phyloP scores from a whole-genome alignment of 2,113 vertebrate species.

The Ascaphus truei region DNA sequence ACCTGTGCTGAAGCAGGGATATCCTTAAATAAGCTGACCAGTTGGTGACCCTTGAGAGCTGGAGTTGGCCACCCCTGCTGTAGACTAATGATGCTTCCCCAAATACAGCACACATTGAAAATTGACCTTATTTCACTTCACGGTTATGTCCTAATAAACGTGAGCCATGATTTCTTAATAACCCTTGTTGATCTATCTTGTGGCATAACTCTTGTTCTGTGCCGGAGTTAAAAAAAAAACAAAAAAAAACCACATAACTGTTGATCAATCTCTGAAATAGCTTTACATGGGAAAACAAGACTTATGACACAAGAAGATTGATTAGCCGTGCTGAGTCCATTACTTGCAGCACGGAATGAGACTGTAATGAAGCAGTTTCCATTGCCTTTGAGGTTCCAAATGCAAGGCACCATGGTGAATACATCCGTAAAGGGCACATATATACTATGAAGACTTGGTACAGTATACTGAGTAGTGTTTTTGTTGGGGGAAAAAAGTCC shows the following conservation, averaged over 20 bases:
- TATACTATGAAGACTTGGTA: no score
- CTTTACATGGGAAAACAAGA: constrained; percentile 6
- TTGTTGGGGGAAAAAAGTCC: no score
- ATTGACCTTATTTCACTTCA: neutral
- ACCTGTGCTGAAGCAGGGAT: no score
- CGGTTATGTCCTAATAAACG: neutral
- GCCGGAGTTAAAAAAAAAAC: neutral
- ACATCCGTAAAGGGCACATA: no score
- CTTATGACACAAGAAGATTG: constrained; percentile 5
- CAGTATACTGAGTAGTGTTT: no score
- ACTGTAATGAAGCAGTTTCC: neutral
- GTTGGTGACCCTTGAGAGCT: no score
- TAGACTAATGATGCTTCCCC: no score
- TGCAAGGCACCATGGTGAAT: no score
- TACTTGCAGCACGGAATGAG: neutral
- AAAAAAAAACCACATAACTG: neutral
- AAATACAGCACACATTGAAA: neutral
- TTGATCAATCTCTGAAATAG: constrained; percentile 22
- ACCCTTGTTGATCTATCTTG: neutral
- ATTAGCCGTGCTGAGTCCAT: neutral
- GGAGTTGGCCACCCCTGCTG: no score
- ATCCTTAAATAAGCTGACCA: no score
- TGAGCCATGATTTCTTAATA: neutral
- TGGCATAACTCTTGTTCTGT: neutral
- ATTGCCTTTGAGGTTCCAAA: neutral